A percentile compares a stretch with the other conserved stretches of the same genome.
phyloP scores from a whole-genome alignment of 2,797 vertebrate species.

The Holocentrus rufus region DNA sequence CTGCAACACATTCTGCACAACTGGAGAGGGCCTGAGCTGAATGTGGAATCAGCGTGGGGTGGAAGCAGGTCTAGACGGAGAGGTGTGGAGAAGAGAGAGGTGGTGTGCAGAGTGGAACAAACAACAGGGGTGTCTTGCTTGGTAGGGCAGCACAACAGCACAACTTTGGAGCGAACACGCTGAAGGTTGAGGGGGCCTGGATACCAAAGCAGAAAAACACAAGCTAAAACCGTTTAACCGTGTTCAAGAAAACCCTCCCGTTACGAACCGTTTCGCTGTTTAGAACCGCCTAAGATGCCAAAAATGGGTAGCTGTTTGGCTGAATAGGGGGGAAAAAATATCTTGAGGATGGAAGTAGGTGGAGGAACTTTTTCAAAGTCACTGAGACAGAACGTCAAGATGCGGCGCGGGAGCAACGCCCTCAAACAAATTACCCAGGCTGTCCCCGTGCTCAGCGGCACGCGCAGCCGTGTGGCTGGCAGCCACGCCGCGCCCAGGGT shows the following conservation, averaged over 20 bases:
- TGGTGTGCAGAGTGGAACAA: background rate
- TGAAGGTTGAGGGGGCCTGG: background rate
- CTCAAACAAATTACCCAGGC: constrained; percentile 49
- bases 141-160: background rate
- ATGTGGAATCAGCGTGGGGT: constrained; percentile 23
- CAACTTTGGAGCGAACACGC: background rate
- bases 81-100: background rate
- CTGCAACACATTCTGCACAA: constrained; percentile 21
- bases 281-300: background rate
- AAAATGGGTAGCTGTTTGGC: constrained; percentile 21
- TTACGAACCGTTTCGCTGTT: background rate
- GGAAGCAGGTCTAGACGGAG: background rate
- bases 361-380: constrained; percentile 29
- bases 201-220: background rate
- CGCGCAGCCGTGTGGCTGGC: constrained; percentile 18
- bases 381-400: constrained; percentile 26
- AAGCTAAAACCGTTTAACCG: background rate
- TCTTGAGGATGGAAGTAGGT: constrained; percentile 20
- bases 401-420: constrained; percentile 4
- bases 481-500: constrained; percentile 30
- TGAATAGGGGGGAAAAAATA: constrained; percentile 18
- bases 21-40: constrained; percentile 16
- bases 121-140: no score
- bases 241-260: background rate
- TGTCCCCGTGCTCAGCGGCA: constrained; percentile 22